phyloP scores from a whole-genome alignment of 2,888 invertebrate species.

The Ametastegia equiseti region DNA sequence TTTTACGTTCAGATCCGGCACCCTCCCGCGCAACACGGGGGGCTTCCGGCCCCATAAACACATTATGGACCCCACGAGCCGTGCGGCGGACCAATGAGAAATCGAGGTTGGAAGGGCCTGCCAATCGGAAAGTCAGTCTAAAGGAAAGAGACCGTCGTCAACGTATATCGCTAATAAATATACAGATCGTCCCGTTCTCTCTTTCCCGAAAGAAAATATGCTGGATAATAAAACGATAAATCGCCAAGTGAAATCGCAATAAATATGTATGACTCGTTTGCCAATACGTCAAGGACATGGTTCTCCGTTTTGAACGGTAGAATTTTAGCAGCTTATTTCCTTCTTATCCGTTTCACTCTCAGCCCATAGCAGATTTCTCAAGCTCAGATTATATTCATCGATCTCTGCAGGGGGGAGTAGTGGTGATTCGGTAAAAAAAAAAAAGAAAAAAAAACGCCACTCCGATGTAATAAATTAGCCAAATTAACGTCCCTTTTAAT shows the following conservation, averaged over 20 bases:
- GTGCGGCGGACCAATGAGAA: slow-evolving; percentile 14
- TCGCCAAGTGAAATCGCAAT: slow-evolving; percentile 42
- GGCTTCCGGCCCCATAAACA: slow-evolving; percentile 69
- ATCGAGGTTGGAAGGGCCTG: background rate
- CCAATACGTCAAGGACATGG: slow-evolving; percentile 37
- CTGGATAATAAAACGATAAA: slow-evolving; percentile 47
- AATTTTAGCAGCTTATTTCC: background rate
- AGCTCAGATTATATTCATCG: slow-evolving; percentile 7
- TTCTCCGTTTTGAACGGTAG: background rate
- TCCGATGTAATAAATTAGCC: slow-evolving; percentile 1
- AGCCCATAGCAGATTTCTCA: background rate
- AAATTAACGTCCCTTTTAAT: slow-evolving; percentile 24
- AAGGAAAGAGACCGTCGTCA: slow-evolving; percentile 20
- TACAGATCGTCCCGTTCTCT: slow-evolving; percentile 31
- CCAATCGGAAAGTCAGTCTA: background rate
- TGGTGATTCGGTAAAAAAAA: background rate
- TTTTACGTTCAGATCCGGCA: slow-evolving; percentile 68
- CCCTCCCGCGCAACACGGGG: slow-evolving; percentile 64
- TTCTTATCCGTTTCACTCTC: background rate
- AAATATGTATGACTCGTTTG: slow-evolving; percentile 47
- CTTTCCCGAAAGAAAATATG: slow-evolving; percentile 29
- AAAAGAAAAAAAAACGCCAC: slow-evolving; percentile 6
- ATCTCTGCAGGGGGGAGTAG: background rate
- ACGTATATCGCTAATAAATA: slow-evolving; percentile 32
- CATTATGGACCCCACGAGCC: slow-evolving; percentile 61